Evolutionary conservation across 2,797 vertebrate genomes (phyloP), one percentile per base, ranked within the genome.

Genomic region (Liasis olivaceus): DNA sequence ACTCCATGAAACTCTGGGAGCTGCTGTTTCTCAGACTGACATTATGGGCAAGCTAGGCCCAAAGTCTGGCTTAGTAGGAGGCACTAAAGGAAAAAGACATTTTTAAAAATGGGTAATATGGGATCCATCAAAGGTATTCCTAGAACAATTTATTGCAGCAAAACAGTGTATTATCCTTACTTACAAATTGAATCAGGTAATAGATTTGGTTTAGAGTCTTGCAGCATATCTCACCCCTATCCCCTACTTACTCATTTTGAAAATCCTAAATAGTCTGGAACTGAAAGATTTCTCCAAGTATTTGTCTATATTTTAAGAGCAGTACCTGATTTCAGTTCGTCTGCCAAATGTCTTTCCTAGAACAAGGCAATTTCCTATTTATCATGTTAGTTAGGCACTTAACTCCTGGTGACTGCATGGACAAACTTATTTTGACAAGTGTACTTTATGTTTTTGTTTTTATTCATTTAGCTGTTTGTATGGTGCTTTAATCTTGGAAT

Each of bases 151-250:
- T 77, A 42, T 77, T 77, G 31, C 31, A 77, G 0, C 95, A 63
- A 36, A 13, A 60, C 1, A 90, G 90, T 85, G 95, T 88, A 95
- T 59, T 54, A 94, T 95, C 94, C 93, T 95, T 94, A 89, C 69
- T 87, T 88, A 28, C 58, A 56, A 93, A 89, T 86, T 28, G 2
- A 88, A 90, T 17, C 0, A 63, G 4, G 14, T n/a, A 84, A 47
- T 47, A 14, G 11, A 77, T 66, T 64, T 64, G 42, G 26, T 51
- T 72, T 72, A 24, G 51, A 69, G 6, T 22, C 11, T 31, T 31
- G 51, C 9, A 66, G 42, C 11, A 31, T 28, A 47, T 63, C 24
- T 88, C 59, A 77, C 26, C 26, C 26, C 63, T 26, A 64, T 28
- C 3, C n/a, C 3, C 72, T 42, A 22, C 31, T 5, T 77, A 77